Conservation (phyloP, 2,113 vertebrate species). For the Psilopogon haemacephalus region DNA sequence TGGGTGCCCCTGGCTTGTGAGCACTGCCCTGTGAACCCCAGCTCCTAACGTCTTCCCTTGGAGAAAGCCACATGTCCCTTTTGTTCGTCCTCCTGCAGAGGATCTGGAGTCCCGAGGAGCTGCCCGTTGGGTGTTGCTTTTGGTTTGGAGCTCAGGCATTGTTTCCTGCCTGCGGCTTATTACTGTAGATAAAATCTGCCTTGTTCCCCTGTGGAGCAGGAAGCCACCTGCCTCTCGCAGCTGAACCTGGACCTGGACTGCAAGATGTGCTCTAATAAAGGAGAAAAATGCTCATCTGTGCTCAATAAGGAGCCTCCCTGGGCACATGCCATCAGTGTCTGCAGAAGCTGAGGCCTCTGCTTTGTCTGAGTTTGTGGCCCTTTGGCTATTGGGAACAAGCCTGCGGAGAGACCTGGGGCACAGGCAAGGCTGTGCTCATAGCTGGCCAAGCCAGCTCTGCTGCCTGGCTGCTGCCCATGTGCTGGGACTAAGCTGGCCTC, state of each 20-base stretch:
- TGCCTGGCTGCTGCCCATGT: rapidly evolving
- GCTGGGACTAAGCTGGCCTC: not conserved
- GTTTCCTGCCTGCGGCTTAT: not conserved
- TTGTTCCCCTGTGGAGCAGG: not conserved
- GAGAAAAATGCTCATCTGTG: not conserved
- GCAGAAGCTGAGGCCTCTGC: not conserved
- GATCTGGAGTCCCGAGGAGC: not conserved
- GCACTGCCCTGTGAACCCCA: not conserved
- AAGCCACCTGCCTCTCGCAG: not conserved
- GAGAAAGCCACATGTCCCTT: not conserved
- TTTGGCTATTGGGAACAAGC: not conserved
- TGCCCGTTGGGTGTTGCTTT: not conserved
- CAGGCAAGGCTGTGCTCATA: not conserved
- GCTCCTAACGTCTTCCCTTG: not conserved
- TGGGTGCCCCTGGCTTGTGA: not conserved
- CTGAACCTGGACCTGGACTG: not conserved
- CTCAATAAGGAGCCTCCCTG: not conserved
- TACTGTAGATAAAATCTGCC: not conserved
- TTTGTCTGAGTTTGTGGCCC: not conserved
- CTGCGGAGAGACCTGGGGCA: rapidly evolving
- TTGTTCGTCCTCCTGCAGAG: not conserved
- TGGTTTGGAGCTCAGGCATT: not conserved
- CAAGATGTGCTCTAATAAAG: constrained; percentile 17
- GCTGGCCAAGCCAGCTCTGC: not conserved
- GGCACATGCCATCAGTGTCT: not conserved